Conservation (phyloP, 2,113 vertebrate species). For the Eonycteris spelaea region DNA sequence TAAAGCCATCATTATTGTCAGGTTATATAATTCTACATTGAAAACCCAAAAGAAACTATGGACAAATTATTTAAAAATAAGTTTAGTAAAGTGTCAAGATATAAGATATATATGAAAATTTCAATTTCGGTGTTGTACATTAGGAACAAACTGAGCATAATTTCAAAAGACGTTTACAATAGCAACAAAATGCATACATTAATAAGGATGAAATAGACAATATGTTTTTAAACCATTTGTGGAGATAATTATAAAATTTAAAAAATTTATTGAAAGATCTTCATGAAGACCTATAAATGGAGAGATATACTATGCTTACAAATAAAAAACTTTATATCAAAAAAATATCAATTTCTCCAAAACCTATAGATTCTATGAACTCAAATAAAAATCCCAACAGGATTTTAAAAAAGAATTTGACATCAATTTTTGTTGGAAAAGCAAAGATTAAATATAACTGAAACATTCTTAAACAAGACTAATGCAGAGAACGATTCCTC, state of each 20-base stretch:
- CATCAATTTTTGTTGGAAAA: not conserved
- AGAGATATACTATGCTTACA: not conserved
- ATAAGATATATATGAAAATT: not conserved
- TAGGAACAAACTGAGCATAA: not conserved
- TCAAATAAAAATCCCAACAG: not conserved
- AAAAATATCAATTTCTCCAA: not conserved
- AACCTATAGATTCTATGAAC: not conserved
- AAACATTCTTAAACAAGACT: not conserved
- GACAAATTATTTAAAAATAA: slow-evolving; percentile 21
- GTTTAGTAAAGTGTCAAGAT: not conserved
- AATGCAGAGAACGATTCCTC: not conserved
- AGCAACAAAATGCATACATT: not conserved
- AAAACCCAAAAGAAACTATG: not conserved
- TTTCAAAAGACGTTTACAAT: not conserved
- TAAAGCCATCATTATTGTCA: not conserved
- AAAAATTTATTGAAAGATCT: not conserved
- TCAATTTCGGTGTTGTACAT: not conserved
- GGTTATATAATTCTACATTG: not conserved
- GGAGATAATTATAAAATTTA: not conserved
- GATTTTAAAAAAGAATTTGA: not conserved
- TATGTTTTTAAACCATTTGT: not conserved
- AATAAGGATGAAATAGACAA: not conserved
- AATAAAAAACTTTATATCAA: not conserved
- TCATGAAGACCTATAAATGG: not conserved
- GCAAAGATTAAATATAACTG: not conserved